Base-by-base conservation (phyloP, 2,888 invertebrate species). In the Rhimphoctona megacephalus region DNA sequence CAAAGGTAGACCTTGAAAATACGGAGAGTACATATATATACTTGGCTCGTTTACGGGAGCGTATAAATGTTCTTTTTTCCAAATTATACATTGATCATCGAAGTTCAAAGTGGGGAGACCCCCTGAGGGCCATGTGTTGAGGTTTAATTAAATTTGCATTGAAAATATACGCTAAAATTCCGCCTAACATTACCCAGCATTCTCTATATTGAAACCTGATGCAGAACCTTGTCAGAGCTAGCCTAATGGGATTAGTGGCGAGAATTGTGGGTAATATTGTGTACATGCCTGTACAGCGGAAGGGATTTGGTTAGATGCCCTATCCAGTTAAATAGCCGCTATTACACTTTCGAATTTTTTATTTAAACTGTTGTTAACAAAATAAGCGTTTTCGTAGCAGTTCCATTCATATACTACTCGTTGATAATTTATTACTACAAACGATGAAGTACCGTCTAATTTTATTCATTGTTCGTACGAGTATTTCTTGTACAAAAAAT, bases 1-100 rank as follows among this genome's bases (percentile, higher is more conserved):
- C 49, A 67, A 69, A 79, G 69, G 30, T 69, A 69, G 33, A 79
- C 54, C 78, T 54, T 79, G 54, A 49, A 79, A 79, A 69, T 30
- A 30, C 67, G 3, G 43, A 36, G 30, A 76, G 46, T 25, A 76
- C 43, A 30, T 39, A 57, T 25, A 57, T 57, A 9, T 61, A 43
- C 14, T 74, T 22, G 73, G 49, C 70, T 33, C 70, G 30, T 49
- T 49, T 30, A 30, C 49, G 17, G 49, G 9, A 30, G 30, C 70
- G 49, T 8, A 33, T 19, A 6, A 43, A 70, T 49, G 30, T 9
- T 19, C 6, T 22, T 69, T 30, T 46, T 69, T 17, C 25, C 25
- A 14, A 14, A 25, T 11, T 67, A 39, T 14, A 46, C 46, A 19
- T 49, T 49, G 7, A 9, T 43, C 5, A 67, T 67, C 11, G 22